Evolutionary conservation across 2,797 vertebrate species (phyloP).

Genomic region (Rhinella marina): DNA sequence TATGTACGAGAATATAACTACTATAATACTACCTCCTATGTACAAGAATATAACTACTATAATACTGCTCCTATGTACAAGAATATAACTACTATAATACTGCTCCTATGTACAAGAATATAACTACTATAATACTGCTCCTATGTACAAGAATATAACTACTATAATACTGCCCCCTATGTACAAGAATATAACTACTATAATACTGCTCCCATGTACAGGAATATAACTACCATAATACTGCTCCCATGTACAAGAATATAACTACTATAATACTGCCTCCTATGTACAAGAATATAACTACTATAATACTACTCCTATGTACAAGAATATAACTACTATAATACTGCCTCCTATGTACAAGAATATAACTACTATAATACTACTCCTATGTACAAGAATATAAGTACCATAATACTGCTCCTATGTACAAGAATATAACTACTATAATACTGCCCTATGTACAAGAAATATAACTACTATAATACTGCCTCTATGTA

Average conservation of each 20-base stretch:
- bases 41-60: too few relatives aligned
- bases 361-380: constrained; percentile 6
- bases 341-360: neutral
- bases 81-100: neutral
- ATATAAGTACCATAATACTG: neutral
- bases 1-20: too few relatives aligned
- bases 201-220: too few relatives aligned
- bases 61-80: too few relatives aligned
- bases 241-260: neutral
- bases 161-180: too few relatives aligned
- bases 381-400: neutral
- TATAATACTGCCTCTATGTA: too few relatives aligned
- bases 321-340: neutral
- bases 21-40: too few relatives aligned
- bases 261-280: neutral
- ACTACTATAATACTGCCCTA: neutral
- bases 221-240: too few relatives aligned
- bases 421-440: neutral
- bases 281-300: neutral
- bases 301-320: neutral
- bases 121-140: neutral
- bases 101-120: neutral
- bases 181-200: too few relatives aligned
- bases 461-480: neutral
- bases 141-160: neutral